A percentile compares a stretch with the other conserved stretches of the same genome.
phyloP scores from a whole-genome alignment of 2,113 vertebrate species.

The Semicossyphus pulcher region DNA sequence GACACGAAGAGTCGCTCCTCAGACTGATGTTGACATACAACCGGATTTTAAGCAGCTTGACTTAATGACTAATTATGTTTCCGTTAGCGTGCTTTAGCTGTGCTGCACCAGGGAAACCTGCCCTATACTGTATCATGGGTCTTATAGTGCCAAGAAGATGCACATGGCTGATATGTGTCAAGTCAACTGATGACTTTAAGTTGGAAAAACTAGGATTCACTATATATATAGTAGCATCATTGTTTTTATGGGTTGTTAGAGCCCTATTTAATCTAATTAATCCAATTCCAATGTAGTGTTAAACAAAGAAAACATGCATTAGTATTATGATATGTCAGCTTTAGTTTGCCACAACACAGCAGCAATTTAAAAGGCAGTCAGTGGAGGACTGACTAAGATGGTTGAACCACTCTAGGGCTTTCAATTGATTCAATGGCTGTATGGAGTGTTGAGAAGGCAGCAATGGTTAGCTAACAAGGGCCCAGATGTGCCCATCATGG shows the following conservation, averaged over 20 bases:
- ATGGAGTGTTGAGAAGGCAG: too few relatives aligned
- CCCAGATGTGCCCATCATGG: too few relatives aligned
- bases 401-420: too few relatives aligned
- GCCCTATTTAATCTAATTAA: too few relatives aligned
- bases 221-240: not conserved
- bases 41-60: slow-evolving; percentile 1
- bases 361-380: not conserved
- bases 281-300: not conserved
- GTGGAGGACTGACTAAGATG: too few relatives aligned
- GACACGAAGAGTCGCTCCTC: slow-evolving; percentile 60
- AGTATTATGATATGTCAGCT: not conserved
- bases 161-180: not conserved
- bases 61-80: not conserved
- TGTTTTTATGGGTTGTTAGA: slow-evolving; percentile 1
- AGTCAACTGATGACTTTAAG: not conserved
- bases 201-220: not conserved
- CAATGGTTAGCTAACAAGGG: too few relatives aligned
- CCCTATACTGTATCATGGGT: not conserved
- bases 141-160: not conserved
- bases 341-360: not conserved
- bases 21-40: slow-evolving; percentile 46
- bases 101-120: not conserved
- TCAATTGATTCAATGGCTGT: too few relatives aligned
- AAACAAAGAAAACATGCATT: not conserved
- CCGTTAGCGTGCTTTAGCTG: not conserved